A percentile compares a stretch with the other conserved stretches of the same genome.
phyloP scores from a whole-genome alignment of 2,113 vertebrate genomes.

The Gorsachius goisagi region DNA sequence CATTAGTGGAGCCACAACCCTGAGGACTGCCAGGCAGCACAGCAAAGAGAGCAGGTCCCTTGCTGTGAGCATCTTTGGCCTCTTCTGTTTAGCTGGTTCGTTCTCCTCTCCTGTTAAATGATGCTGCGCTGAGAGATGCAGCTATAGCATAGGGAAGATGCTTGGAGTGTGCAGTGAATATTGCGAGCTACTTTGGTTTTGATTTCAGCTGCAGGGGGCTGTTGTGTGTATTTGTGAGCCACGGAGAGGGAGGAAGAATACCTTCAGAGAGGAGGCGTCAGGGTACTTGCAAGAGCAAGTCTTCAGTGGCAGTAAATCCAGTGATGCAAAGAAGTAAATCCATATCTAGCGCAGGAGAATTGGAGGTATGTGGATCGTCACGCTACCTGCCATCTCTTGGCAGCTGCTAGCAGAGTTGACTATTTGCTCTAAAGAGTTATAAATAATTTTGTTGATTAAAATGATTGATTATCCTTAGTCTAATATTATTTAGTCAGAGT shows the following conservation, averaged over 20 bases:
- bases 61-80: background rate
- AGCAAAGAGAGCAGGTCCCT: background rate
- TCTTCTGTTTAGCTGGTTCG: background rate
- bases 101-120: background rate
- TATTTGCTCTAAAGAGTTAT: background rate
- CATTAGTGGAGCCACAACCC: background rate
- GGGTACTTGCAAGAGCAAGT: background rate
- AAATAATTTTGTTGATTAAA: slow-evolving; percentile 32
- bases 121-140: background rate
- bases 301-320: background rate
- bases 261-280: background rate
- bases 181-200: background rate
- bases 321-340: background rate
- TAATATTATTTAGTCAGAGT: slow-evolving; percentile 19
- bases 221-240: background rate
- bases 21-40: background rate
- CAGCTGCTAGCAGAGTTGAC: background rate
- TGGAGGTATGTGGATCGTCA: background rate
- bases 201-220: background rate
- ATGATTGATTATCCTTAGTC: background rate
- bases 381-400: background rate
- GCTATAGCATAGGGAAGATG: background rate
- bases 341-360: background rate
- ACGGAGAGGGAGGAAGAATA: background rate
- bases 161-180: background rate